Percentiles rank a stretch among this genome's conserved stretches.
phyloP scores from a whole-genome alignment of 2,113 vertebrate species.

The Clinocottus analis region DNA sequence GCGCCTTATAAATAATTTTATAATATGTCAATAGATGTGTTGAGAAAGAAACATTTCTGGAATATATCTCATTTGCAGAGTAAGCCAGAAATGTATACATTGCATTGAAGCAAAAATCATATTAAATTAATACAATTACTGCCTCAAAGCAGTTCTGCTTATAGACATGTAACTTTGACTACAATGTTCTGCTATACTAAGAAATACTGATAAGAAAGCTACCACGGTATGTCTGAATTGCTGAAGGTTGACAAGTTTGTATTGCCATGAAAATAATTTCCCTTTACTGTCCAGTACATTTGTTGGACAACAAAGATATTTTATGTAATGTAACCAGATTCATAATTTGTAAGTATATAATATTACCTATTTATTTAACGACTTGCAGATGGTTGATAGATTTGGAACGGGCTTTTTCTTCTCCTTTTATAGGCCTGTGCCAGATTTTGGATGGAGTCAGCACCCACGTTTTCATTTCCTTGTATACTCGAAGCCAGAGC shows the following conservation, averaged over 20 bases:
- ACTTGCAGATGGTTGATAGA: background rate
- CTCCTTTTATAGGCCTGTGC: conserved; percentile 35
- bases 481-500: conserved; percentile 18
- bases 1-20: background rate
- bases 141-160: background rate
- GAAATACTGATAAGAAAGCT: background rate
- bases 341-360: background rate
- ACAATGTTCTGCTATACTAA: background rate
- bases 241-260: background rate
- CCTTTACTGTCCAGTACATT: background rate
- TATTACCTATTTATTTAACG: background rate
- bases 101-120: background rate
- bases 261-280: background rate
- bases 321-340: background rate
- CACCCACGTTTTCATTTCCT: conserved; percentile 19
- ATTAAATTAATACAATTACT: background rate
- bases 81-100: background rate
- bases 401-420: background rate
- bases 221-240: background rate
- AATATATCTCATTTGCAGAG: background rate
- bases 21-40: background rate
- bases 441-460: conserved; percentile 77
- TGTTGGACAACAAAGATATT: background rate
- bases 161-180: background rate
- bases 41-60: background rate